Evolutionary conservation across 2,113 vertebrate species (phyloP), one percentile per base, ranked within the genome.

Genomic region (Cariama cristata): DNA sequence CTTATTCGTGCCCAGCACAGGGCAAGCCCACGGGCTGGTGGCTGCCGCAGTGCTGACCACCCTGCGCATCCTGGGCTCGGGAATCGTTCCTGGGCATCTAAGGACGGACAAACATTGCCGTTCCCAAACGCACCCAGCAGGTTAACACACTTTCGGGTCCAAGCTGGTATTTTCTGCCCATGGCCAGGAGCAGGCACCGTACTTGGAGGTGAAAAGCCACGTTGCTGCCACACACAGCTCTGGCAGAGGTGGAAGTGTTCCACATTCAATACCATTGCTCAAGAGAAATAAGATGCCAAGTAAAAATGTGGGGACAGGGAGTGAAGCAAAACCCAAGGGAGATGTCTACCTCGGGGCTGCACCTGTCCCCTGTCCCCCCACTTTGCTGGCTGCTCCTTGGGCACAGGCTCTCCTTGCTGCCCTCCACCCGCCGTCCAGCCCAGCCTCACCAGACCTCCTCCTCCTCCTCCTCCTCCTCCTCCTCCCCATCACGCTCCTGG

Each of bases 51-150:
- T 6, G 2, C 67, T 33, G 47, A 21, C 30, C 72, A 32, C 58
- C 2, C 35, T 19, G 15, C 10, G 28, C 35, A 21, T 19, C 66
- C 79, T 26, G 87, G 40, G 55, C 81, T 90, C 2, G 0, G 81
- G 64, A 76, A 26, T 24, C 42, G 1, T n/a, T 23, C 42, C 81
- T 11, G 73, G 45, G 21, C 40, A 18, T 3, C 44, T 27, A 8
- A 4, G 42, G 33, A 19, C 1, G 19, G 69, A 59, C 33, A 52
- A 49, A 6, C 3, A 0, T 6, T 62, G 13, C 38, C 4, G 1
- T 16, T 45, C 73, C 66, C 84, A 45, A 35, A 5, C 2, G 5
- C 38, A 32, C 3, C 35, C 68, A 21, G 26, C 53, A 60, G 20
- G 9, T 6, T 6, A 23, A 33, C 53, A 35, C 58, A 2, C 26